Evolutionary conservation across 92 coral and sea anemone species (phyloP), one percentile per base, ranked within the genome.

Genomic region (Hydrozoanthus gracilis): DNA sequence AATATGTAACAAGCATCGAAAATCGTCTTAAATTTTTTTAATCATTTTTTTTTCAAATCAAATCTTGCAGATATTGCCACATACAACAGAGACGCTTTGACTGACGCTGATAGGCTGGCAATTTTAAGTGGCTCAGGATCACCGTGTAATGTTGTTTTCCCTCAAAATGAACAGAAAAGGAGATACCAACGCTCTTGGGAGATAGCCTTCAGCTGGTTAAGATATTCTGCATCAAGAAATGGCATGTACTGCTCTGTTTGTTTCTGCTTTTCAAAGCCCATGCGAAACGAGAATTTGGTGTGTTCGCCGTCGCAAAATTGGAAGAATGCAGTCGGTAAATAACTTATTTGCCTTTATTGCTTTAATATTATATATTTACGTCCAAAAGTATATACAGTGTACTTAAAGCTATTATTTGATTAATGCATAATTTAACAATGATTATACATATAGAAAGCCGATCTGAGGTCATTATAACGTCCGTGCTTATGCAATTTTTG

Each of bases 211-310:
- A 58, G 13, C 39, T 60, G 70, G 83, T 78, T 78, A 58, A 11
- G 72, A 78, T 61, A 78, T 78, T 78, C 83, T 14, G 45, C 83
- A 61, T 78, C 83, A 78, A 78, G 45, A 14, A 14, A 78, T 61
- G 72, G 72, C 72, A 78, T 78, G 83, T 78, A 78, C 83, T 78
- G 83, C 27, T 78, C 83, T 78, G 83, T 78, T 14, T 78, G 83
- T 78, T 78, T 60, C 72, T 78, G 83, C 83, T 78, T 78, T 78
- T 78, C 83, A 78, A 78, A 61, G 83, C 83, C 83, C 83, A 78
- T 1, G 83, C 83, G 83, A 60, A 78, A 78, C 45, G 72, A 78
- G 27, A 15, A 14, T 61, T 78, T 78, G 83, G 83, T 61, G 58
- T 78, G 83, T 61, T 15, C 71, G 45, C 83, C 83, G 72, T 78